Conservation (phyloP, 2,113 vertebrate genomes). For the Chunga burmeisteri region DNA sequence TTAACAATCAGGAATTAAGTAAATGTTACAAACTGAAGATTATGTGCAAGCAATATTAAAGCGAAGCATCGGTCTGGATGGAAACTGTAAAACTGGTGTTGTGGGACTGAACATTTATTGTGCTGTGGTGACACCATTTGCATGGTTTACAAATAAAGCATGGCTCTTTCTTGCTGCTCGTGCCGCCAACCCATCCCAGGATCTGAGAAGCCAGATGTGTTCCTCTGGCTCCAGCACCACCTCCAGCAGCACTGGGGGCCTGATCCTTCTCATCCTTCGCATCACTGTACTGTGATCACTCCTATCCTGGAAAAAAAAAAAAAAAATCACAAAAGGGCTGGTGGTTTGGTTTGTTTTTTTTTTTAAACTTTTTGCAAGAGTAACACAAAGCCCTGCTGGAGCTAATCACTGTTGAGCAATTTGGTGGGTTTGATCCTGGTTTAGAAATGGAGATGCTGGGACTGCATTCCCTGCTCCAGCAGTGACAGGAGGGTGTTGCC, state of each 20-base stretch:
- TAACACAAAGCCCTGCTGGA: not conserved
- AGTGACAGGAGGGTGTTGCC: accelerated
- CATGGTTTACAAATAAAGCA: not conserved
- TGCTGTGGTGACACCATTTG: not conserved
- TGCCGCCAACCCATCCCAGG: not conserved
- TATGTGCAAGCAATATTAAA: not conserved
- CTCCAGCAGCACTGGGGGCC: not conserved
- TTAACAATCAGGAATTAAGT: conserved; percentile 23
- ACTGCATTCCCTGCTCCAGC: not conserved
- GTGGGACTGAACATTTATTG: not conserved
- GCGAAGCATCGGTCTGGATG: not conserved
- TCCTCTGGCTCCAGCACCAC: not conserved
- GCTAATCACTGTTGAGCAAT: not conserved
- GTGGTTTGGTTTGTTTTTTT: not conserved
- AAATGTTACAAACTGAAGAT: conserved; percentile 4
- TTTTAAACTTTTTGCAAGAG: not conserved
- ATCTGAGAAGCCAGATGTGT: not conserved
- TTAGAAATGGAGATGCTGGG: not conserved
- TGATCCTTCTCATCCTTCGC: not conserved
- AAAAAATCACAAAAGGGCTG: not conserved
- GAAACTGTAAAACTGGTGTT: not conserved
- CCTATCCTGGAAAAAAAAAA: not conserved
- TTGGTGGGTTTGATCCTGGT: not conserved
- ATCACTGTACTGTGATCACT: not conserved
- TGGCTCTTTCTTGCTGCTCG: not conserved